Conservation (phyloP, 2,113 vertebrate species). For the Carollia perspicillata region DNA sequence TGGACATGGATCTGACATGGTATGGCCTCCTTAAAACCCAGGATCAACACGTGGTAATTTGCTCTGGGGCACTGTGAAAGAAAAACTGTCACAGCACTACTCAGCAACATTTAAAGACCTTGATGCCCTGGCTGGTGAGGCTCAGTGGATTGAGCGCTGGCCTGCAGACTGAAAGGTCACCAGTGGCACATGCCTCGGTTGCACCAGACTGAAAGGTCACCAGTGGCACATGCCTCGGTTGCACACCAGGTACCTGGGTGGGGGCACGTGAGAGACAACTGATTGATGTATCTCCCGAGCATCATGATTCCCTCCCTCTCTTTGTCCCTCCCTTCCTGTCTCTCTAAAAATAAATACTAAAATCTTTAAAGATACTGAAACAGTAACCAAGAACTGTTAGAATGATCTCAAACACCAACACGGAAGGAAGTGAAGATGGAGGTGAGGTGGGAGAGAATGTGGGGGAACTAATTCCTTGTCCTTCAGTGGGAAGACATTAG, state of each 20-base stretch:
- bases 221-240: too few species aligned
- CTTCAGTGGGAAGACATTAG: neutral
- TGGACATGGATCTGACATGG: neutral
- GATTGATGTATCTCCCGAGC: too few species aligned
- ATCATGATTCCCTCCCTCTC: too few species aligned
- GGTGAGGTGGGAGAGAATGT: neutral
- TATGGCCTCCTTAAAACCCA: conserved; percentile 18
- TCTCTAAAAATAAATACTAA: too few species aligned
- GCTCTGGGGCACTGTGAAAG: neutral
- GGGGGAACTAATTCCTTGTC: neutral
- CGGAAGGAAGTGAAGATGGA: neutral
- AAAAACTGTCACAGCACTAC: neutral
- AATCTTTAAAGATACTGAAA: neutral
- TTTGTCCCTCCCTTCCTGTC: too few species aligned
- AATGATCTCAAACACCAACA: neutral
- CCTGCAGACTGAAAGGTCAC: too few species aligned
- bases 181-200: too few species aligned
- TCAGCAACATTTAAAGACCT: neutral
- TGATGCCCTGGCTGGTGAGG: neutral
- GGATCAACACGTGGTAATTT: neutral
- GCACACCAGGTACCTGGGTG: too few species aligned
- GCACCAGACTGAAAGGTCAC: too few species aligned
- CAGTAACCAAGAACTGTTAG: neutral
- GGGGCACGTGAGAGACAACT: too few species aligned
- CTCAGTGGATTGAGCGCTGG: too few species aligned